Base-by-base conservation (phyloP, 1,140 invertebrate genomes). In the Chlorops oryzae region DNA sequence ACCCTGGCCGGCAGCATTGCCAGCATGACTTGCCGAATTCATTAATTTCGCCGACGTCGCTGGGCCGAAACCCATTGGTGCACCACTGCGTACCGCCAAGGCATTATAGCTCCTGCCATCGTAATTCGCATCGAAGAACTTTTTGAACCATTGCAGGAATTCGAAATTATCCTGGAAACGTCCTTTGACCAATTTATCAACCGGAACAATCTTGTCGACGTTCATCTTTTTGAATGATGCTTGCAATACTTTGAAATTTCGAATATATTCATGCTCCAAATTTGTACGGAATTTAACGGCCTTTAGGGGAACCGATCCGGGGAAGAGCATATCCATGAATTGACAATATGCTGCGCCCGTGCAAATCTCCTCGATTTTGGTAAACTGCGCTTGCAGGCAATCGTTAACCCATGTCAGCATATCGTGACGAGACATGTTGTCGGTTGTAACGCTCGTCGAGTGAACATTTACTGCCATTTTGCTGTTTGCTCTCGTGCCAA, bases 241-340 rank as follows among this genome's bases (percentile, higher is more conserved):
- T 78, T 98, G 95, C 40, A 99, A 78, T 57, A 93, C 79, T 83
- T 98, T 98, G 75, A 96, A 99, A 76, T 99, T 99, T 70, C 94
- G 88, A 75, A 98, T 96, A 72, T 93, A 98, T 74, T 99, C 96
- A 76, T 97, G 91, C 74, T 97, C 94, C 58, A 96, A 75, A 72
- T 95, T 94, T 58, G 94, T 96, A 76, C 86, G 88, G 73, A 96
- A 96, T 77, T 98, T 98, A 13, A 98, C 90, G 70, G 89, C 84
- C 72, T 96, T 97, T 68, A 98, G 76, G n/a, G 82, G 81, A 37
- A 98, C 84, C 66, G 83, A 84, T 48, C 85, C 85, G 59, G 91
- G 90, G 74, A 98, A 99, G 3, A 99, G 80, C 86, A 98, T 93
- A 69, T 98, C 94, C 90, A 98, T 97, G 65, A 98, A 96, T 67